Percentiles rank a stretch among this genome's conserved stretches.
These are phyloP conservation scores for Vireo altiloquus DNA, from an alignment of 2,113 vertebrate species.

Conservation along the genomic window DNA sequence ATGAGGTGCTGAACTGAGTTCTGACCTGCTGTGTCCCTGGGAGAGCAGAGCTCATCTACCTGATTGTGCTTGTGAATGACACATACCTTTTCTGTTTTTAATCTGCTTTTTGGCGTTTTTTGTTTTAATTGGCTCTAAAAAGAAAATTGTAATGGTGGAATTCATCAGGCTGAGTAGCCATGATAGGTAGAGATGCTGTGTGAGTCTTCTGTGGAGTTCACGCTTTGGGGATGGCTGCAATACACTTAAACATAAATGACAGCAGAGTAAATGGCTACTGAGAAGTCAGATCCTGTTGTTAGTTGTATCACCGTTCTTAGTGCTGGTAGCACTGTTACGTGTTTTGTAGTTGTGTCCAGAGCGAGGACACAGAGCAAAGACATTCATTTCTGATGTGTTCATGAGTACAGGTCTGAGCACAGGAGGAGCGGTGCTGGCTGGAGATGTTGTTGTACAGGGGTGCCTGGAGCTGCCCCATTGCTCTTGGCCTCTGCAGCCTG, in stretches of 20 bases:
- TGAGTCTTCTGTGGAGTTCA: not conserved
- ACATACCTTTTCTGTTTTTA: not conserved
- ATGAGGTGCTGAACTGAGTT: not conserved
- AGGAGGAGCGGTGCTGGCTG: accelerated
- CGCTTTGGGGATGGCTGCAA: not conserved
- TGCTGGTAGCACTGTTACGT: not conserved
- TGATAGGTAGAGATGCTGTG: not conserved
- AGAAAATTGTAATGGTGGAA: not conserved
- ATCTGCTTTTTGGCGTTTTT: no score
- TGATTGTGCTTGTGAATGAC: not conserved
- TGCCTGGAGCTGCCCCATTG: accelerated
- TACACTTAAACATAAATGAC: not conserved
- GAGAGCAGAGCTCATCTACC: not conserved
- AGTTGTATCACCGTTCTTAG: not conserved
- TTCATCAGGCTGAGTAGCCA: not conserved
- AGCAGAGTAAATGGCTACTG: not conserved
- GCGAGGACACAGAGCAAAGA: not conserved
- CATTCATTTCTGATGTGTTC: accelerated
- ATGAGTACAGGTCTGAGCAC: not conserved
- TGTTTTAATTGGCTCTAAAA: not conserved
- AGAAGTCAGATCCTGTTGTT: not conserved
- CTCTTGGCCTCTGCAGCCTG: not conserved
- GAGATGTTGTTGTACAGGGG: not conserved
- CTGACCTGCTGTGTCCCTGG: accelerated
- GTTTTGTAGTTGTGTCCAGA: not conserved